Conservation (phyloP, 2,797 vertebrate species). For the Ciconia nigra region DNA sequence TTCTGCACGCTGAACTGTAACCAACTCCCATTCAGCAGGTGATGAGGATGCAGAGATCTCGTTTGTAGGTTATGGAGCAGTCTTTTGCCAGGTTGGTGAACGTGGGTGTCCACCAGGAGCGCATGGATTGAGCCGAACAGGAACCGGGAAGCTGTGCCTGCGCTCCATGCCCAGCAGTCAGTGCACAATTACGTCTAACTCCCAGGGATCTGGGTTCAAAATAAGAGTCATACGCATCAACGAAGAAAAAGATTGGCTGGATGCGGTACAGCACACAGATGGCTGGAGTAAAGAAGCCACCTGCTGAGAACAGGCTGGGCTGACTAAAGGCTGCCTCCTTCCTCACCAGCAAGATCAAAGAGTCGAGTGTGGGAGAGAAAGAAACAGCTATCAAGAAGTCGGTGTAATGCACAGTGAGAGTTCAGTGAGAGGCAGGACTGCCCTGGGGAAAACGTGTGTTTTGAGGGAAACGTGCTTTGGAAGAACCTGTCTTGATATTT, state of each 20-base stretch:
- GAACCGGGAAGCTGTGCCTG: background rate
- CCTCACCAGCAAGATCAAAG: background rate
- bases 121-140: fast-evolving
- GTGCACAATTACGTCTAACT: background rate
- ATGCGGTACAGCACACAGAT: background rate
- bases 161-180: background rate
- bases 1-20: background rate
- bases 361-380: background rate
- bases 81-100: background rate
- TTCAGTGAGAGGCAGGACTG: background rate
- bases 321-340: background rate
- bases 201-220: background rate
- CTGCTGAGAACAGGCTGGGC: constrained; percentile 1
- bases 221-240: background rate
- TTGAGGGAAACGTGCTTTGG: background rate
- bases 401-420: background rate
- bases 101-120: background rate
- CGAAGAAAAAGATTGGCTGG: background rate
- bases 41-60: background rate
- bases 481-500: background rate
- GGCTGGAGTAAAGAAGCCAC: constrained; percentile 5
- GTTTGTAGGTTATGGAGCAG: background rate
- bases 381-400: background rate
- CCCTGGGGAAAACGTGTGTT: background rate
- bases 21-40: background rate